Evolutionary conservation across 92 coral and sea anemone genomes (phyloP).

Genomic region (Palythoa grandiflora): DNA sequence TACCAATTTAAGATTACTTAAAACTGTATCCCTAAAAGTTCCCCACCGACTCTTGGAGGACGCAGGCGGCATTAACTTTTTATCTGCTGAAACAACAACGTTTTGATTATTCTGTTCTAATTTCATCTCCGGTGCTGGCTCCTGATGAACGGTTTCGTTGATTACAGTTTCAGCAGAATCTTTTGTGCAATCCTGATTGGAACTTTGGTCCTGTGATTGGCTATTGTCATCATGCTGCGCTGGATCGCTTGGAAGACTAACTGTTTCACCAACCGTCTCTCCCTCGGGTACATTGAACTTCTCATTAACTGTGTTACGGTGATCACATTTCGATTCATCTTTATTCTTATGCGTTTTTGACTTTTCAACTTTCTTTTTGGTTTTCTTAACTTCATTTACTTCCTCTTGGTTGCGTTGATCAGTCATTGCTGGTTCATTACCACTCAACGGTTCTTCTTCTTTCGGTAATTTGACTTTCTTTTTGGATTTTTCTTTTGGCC

Average conservation of each 20-base stretch:
- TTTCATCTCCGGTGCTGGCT: background rate
- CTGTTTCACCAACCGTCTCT: background rate
- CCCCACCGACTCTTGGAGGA: background rate
- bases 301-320: background rate
- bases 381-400: background rate
- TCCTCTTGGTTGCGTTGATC: background rate
- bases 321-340: background rate
- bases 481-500: background rate
- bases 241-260: background rate
- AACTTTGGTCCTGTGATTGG: background rate
- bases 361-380: background rate
- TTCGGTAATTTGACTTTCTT: background rate
- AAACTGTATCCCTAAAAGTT: background rate
- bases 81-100: background rate
- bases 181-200: background rate
- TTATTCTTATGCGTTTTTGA: background rate
- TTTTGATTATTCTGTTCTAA: too few species aligned
- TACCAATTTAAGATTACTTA: background rate
- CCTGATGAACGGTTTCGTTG: background rate
- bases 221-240: background rate
- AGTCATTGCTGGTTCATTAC: background rate
- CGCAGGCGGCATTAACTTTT: constrained; percentile 11
- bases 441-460: background rate
- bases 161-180: background rate
- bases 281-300: background rate